Percentiles rank a stretch among this genome's conserved stretches.
Evolutionary conservation across 2,888 invertebrate species (phyloP).

Genomic region (Poecilobothrus nobilitatus): DNA sequence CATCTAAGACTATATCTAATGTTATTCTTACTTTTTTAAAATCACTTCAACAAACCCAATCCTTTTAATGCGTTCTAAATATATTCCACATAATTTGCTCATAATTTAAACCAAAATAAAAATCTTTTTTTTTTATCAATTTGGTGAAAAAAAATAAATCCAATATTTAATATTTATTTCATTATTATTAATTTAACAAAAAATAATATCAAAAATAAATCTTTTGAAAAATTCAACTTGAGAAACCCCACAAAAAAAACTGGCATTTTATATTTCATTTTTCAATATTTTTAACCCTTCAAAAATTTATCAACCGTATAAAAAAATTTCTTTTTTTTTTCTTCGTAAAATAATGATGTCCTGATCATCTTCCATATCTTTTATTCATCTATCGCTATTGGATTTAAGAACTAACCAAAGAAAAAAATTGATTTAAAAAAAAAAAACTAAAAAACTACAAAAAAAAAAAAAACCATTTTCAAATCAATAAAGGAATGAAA

Average conservation of each 20-base stretch:
- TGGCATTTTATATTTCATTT: background rate
- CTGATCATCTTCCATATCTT: background rate
- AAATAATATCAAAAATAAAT: background rate
- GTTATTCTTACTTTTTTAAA: too few relatives aligned
- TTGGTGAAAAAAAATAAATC: background rate
- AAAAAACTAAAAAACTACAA: background rate
- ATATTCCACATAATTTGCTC: too few relatives aligned
- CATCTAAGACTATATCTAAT: too few relatives aligned
- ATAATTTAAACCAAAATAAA: too few relatives aligned
- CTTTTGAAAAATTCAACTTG: background rate
- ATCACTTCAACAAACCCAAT: too few relatives aligned
- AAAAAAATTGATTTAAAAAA: background rate
- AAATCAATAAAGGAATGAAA: background rate
- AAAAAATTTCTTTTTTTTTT: background rate
- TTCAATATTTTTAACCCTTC: background rate
- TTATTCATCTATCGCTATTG: background rate
- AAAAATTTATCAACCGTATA: background rate
- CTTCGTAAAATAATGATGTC: background rate
- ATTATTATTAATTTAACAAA: background rate
- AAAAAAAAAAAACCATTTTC: background rate
- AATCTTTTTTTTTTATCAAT: too few relatives aligned
- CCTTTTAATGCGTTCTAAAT: too few relatives aligned
- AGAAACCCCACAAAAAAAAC: background rate
- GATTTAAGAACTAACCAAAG: background rate
- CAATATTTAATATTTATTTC: conserved; percentile 6